Evolutionary conservation across 2,888 invertebrate genomes (phyloP).

Genomic region (Steromphala cineraria): DNA sequence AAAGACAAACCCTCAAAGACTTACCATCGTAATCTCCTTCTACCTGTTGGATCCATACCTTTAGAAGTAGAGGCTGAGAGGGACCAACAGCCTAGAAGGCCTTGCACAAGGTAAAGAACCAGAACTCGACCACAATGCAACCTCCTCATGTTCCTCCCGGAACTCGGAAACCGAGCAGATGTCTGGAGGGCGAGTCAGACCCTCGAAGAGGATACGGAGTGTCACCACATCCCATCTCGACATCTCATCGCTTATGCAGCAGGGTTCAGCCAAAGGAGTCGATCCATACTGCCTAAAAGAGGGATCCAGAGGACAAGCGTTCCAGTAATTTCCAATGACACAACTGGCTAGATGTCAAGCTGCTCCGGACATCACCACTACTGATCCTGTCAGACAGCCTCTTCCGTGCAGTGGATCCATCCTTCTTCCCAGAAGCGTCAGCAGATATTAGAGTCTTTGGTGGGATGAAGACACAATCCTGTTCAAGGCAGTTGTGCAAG

Average conservation of each 20-base stretch:
- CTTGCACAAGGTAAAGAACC: too few relatives aligned
- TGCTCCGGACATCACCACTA: not conserved
- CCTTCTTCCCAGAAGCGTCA: not conserved
- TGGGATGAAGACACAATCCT: not conserved
- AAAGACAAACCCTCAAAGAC: too few relatives aligned
- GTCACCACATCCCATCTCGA: not conserved
- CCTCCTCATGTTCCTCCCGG: too few relatives aligned
- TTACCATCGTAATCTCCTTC: too few relatives aligned
- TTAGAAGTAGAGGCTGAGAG: too few relatives aligned
- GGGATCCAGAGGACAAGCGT: not conserved
- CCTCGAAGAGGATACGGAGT: not conserved
- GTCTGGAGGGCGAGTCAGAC: not conserved
- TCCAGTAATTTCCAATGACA: not conserved
- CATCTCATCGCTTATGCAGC: not conserved
- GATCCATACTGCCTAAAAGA: not conserved
- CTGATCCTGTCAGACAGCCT: not conserved
- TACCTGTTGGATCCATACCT: too few relatives aligned
- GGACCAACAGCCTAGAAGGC: too few relatives aligned
- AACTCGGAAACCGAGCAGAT: not conserved
- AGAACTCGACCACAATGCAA: too few relatives aligned
- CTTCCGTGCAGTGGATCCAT: not conserved
- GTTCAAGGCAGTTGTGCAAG: not conserved
- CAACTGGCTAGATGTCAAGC: not conserved
- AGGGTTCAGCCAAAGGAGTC: not conserved
- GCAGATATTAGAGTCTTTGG: not conserved